Conservation (phyloP, 2,888 invertebrate genomes). For the Lasioglossum zephyrum region DNA sequence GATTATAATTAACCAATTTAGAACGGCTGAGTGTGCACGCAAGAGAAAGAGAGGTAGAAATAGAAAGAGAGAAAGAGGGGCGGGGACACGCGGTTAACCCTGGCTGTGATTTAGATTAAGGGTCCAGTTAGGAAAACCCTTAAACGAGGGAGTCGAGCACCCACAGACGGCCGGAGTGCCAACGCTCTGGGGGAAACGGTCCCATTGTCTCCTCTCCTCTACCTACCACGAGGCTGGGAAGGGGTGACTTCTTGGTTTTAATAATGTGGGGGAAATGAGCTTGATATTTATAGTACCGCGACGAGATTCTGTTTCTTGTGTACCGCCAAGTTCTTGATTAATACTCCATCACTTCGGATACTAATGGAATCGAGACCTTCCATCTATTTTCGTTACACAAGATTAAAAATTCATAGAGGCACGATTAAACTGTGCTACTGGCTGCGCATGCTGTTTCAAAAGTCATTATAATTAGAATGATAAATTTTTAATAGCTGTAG, state of each 20-base stretch:
- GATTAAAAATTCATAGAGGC: neutral
- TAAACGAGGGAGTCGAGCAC: constrained; percentile 42
- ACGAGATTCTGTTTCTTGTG: neutral
- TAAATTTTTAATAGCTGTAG: neutral
- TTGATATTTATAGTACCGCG: neutral
- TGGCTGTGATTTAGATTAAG: constrained; percentile 80
- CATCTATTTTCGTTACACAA: neutral
- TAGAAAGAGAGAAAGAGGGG: neutral
- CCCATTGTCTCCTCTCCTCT: constrained; percentile 1
- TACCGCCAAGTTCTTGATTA: neutral
- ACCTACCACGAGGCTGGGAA: neutral
- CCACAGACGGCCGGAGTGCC: constrained; percentile 28
- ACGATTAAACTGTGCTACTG: neutral
- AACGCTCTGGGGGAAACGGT: constrained; percentile 1
- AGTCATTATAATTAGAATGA: neutral
- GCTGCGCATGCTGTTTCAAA: neutral
- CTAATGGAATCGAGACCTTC: too few species aligned
- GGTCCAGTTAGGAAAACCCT: constrained; percentile 62
- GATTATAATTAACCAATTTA: constrained; percentile 84
- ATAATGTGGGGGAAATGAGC: neutral
- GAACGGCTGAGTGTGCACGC: constrained; percentile 69
- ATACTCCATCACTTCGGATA: neutral
- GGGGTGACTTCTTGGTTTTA: neutral
- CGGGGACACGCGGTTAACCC: constrained; percentile 45
- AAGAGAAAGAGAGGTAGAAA: neutral